Evolutionary conservation across 1,140 invertebrate species (phyloP), one percentile per base, ranked within the genome.

Genomic region (Acromyrmex heyeri): DNA sequence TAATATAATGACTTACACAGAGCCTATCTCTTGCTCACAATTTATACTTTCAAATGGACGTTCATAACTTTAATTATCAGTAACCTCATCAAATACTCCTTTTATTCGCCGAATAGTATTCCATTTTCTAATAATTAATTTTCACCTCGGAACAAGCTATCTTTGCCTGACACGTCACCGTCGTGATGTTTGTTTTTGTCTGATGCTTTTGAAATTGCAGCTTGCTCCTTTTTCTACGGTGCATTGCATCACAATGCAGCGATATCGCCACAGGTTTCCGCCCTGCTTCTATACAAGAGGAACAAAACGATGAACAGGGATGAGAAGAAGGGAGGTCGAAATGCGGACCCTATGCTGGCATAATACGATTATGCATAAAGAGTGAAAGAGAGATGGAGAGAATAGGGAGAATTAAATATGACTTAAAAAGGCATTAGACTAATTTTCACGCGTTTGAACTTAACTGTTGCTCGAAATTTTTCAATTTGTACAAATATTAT

Each of bases 371-470:
- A 87, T 48, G 73, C 83, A 57, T 59, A n/a, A 69, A 69, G 38
- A 69, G 65, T 14, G 65, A 69, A 48, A 24, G 65, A 48, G 65
- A 27, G 65, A 69, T 69, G 38, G 12, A 48, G 44, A 48, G 65
- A 69, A 61, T 61, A 64, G 73, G 48, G 73, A 62, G 73, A 73
- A 62, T 87, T 86, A 86, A 72, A 87, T 72, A 38, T 53, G 86
- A 78, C 48, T 87, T 86, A 87, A 87, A 87, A 87, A 79, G 55
- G 38, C 55, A 87, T 87, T 86, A 86, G 59, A 69, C 30, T 85
- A 85, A 85, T 85, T 85, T 69, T 70, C 79, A 53, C 24, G 34
- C 70, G 38, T 53, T 14, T 61, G 38, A 44, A 44, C 16, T 81
- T 82, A 72, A 69, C 27, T 48, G 30, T 69, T 38, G 69, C n/a